Evolutionary conservation across 2,113 vertebrate genomes (phyloP).

Genomic region (Uropsilus gracilis): DNA sequence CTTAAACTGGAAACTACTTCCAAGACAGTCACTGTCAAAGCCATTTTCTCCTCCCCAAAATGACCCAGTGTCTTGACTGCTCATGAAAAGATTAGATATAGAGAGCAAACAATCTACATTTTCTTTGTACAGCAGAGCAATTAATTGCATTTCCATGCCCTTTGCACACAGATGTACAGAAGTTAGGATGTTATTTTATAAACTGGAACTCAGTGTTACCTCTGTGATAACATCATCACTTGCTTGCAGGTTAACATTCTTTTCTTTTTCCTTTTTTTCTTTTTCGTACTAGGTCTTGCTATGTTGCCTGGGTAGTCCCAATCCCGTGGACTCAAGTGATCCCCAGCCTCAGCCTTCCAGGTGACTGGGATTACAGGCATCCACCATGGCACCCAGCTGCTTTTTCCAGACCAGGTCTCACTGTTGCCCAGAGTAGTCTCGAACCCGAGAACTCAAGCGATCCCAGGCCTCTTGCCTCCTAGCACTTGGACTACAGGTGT

Average conservation of each 20-base stretch:
- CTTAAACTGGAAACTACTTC: not conserved
- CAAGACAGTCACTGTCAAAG: not conserved
- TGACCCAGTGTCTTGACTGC: not conserved
- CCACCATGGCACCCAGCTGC: too few species aligned
- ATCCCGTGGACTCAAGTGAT: too few species aligned
- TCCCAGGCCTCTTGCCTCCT: too few species aligned
- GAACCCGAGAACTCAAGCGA: too few species aligned
- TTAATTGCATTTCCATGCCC: not conserved
- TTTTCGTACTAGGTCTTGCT: too few species aligned
- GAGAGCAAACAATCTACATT: not conserved
- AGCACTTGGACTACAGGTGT: too few species aligned
- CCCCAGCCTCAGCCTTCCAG: too few species aligned
- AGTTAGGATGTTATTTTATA: not conserved
- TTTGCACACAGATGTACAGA: constrained; percentile 9
- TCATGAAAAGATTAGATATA: not conserved
- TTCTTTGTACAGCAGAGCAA: not conserved
- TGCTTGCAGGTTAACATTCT: not conserved
- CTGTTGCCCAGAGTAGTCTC: too few species aligned
- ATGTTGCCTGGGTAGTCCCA: too few species aligned
- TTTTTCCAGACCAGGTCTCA: too few species aligned
- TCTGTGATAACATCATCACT: constrained; percentile 8
- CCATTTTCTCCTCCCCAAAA: not conserved
- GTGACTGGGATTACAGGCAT: too few species aligned
- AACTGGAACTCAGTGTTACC: constrained; percentile 20
- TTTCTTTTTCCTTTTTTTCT: too few species aligned